Conservation (phyloP, 2,888 invertebrate genomes). For the Apodemia zela region DNA sequence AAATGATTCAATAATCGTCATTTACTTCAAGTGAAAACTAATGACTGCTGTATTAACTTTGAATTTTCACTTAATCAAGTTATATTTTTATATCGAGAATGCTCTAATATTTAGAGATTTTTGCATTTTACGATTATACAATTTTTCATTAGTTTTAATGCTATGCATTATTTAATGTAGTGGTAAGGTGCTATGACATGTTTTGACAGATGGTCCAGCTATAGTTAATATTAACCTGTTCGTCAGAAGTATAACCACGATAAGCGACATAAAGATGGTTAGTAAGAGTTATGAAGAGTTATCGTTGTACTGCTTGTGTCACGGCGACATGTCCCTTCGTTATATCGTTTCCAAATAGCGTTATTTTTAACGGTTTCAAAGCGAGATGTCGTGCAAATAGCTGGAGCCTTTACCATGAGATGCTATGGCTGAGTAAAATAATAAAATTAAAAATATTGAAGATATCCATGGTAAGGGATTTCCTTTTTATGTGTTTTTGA, state of each 20-base stretch:
- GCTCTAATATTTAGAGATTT: slow-evolving; percentile 20
- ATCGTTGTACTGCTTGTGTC: slow-evolving; percentile 32
- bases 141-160: slow-evolving; percentile 17
- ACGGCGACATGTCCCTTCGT: slow-evolving; percentile 31
- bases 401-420: slow-evolving; percentile 34
- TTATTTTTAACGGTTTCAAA: slow-evolving; percentile 20
- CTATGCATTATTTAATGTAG: slow-evolving; percentile 20
- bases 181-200: slow-evolving; percentile 33
- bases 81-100: slow-evolving; percentile 15
- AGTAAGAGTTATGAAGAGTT: slow-evolving; percentile 73
- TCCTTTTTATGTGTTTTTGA: slow-evolving; percentile 28
- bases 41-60: background rate
- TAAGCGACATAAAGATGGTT: slow-evolving; percentile 99
- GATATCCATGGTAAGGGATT: slow-evolving; percentile 37
- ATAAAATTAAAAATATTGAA: slow-evolving; percentile 30
- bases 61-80: background rate
- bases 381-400: slow-evolving; percentile 34
- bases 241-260: slow-evolving; percentile 98
- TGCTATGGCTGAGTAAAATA: background rate
- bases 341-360: slow-evolving; percentile 13
- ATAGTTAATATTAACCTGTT: slow-evolving; percentile 98
- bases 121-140: slow-evolving; percentile 20
- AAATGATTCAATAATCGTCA: background rate
- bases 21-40: background rate
- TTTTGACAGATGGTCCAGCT: slow-evolving; percentile 93